phyloP scores from a whole-genome alignment of 1,140 invertebrate species.

The Chymomyza costata region DNA sequence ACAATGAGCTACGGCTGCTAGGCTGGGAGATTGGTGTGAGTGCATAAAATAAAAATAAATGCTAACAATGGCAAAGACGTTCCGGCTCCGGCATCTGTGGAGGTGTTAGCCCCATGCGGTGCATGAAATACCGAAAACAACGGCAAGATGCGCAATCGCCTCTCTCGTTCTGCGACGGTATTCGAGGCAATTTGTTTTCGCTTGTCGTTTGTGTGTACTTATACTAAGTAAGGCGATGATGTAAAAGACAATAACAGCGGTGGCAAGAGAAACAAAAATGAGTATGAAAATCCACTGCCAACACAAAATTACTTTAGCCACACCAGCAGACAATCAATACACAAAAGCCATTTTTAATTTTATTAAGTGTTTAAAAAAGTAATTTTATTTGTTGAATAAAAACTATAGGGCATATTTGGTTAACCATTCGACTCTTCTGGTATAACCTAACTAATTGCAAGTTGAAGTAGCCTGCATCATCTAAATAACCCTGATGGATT shows the following conservation, averaged over 20 bases:
- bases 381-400: no score
- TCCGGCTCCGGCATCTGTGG: constrained; percentile 30
- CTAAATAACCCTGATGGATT: no score
- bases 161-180: not conserved
- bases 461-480: no score
- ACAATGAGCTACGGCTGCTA: constrained; percentile 14
- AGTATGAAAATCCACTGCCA: constrained; percentile 44
- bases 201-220: constrained; percentile 54
- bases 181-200: constrained; percentile 56
- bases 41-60: constrained; percentile 73
- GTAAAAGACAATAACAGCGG: constrained; percentile 64
- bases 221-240: constrained; percentile 72
- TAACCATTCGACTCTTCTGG: no score
- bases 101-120: constrained; percentile 58
- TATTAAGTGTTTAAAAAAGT: no score
- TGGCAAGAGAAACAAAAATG: constrained; percentile 16
- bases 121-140: constrained; percentile 48
- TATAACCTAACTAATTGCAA: no score
- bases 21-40: constrained; percentile 34
- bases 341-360: no score
- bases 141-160: not conserved
- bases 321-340: no score
- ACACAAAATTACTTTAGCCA: constrained; percentile 65
- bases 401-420: no score
- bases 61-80: constrained; percentile 67